Evolutionary conservation across 2,888 invertebrate genomes (phyloP), one percentile per base, ranked within the genome.

Genomic region (Amblyjoppa proteus): DNA sequence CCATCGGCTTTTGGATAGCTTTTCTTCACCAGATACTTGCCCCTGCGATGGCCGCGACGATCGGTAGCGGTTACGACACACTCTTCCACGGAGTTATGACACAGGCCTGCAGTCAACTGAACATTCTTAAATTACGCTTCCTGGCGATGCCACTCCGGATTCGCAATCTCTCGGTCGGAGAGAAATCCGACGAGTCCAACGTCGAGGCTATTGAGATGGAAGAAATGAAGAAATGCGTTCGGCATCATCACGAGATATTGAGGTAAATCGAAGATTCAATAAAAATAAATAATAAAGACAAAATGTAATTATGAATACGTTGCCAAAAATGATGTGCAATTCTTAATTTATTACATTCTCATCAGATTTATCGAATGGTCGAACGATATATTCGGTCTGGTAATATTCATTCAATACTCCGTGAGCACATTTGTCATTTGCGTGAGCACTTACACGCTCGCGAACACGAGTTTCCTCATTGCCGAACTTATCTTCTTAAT

Each of bases 361-460:
- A 34, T 34, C n/a, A 84, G 86, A 66, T 86, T 75, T 13, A 78
- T 61, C 11, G 66, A 84, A 49, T 25, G 28, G 53, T 75, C 86
- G 25, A 87, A 87, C 41, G 79, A 81, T 61, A 81, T 87, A 49
- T 87, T 87, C 61, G 69, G 75, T 69, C 45, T 85, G 41, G 85
- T 85, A 7, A 85, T 87, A 68, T 85, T 85, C 51, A 78, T 87
- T 58, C 87, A 87, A 84, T 87, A 84, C 61, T 87, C 85, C 41
- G 74, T 85, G 34, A 87, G 87, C 71, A 84, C 87, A 25, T 85
- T 85, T 34, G 85, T 85, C n/a, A 85, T 87, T 38, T 87, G 87
- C 45, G 84, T 87, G 53, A 87, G 83, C 61, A 82, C 84, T 49
- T 87, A 84, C 31, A 84, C 83, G 28, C 84, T 87, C 49, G 79